These are phyloP conservation scores for Furcifer pardalis DNA, from an alignment of 2,797 vertebrate genomes.

Conservation along the genomic window DNA sequence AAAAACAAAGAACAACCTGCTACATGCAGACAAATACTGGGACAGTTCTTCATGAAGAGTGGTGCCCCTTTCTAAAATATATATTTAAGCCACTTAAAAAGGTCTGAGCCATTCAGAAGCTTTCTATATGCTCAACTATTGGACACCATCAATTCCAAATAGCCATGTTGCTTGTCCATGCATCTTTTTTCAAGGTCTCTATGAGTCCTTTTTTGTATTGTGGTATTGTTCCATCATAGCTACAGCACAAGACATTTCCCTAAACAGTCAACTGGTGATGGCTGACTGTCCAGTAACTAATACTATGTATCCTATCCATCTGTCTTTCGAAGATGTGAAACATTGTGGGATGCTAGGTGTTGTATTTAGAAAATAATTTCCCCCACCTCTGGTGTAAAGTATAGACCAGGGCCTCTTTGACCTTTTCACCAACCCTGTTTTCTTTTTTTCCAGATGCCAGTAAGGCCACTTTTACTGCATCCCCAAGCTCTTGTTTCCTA, in stretches of 20 bases:
- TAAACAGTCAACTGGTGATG: neutral
- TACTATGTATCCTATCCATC: neutral
- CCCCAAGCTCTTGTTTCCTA: conserved; percentile 96
- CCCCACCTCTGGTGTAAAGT: no score
- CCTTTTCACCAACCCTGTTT: conserved; percentile 28
- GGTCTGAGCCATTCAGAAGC: neutral
- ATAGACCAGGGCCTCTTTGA: neutral
- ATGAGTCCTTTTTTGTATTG: neutral
- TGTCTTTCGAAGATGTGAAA: no score
- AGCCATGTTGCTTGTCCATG: neutral
- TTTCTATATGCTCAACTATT: neutral
- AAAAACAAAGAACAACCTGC: no score
- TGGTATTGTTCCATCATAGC: neutral
- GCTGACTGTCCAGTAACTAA: fast-evolving
- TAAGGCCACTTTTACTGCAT: conserved; percentile 95
- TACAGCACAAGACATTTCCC: neutral
- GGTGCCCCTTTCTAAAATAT: no score
- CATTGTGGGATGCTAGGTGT: no score
- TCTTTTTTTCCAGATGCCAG: conserved; percentile 87
- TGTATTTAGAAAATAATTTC: no score
- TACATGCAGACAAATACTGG: no score
- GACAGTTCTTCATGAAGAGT: neutral
- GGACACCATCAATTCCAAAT: neutral
- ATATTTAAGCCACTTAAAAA: neutral
- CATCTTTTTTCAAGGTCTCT: neutral